Conservation (phyloP, 2,888 invertebrate species). For the Thereva unica region DNA sequence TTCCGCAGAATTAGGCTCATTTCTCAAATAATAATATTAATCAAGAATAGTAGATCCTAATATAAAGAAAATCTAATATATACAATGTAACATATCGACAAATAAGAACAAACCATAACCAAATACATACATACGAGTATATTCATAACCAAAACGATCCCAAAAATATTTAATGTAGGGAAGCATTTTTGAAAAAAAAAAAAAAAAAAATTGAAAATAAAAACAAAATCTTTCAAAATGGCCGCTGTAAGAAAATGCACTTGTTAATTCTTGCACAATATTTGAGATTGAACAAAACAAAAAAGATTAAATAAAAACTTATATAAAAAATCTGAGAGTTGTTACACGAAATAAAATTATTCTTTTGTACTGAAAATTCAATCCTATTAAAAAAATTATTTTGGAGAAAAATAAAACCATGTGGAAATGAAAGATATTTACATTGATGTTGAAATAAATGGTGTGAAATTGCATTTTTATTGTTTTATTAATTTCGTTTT, state of each 20-base stretch:
- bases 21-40: too few species aligned
- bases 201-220: background rate
- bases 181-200: background rate
- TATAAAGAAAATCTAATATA: too few species aligned
- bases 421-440: slow-evolving; percentile 35
- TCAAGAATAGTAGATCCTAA: too few species aligned
- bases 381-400: slow-evolving; percentile 13
- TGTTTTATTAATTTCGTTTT: background rate
- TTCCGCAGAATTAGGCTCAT: too few species aligned
- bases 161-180: too few species aligned
- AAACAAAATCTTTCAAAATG: slow-evolving; percentile 12
- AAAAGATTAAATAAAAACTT: background rate
- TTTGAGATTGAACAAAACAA: slow-evolving; percentile 11
- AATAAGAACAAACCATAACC: too few species aligned
- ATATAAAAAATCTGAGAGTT: background rate
- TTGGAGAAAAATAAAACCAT: slow-evolving; percentile 15
- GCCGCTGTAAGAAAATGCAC: slow-evolving; percentile 41
- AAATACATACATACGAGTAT: too few species aligned
- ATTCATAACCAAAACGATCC: too few species aligned
- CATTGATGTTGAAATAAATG: slow-evolving; percentile 42
- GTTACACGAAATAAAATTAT: background rate
- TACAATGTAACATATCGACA: too few species aligned
- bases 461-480: slow-evolving; percentile 31
- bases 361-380: slow-evolving; percentile 15
- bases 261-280: slow-evolving; percentile 41